phyloP scores from a whole-genome alignment of 2,888 invertebrate species.

The Calliopum simillimum region DNA sequence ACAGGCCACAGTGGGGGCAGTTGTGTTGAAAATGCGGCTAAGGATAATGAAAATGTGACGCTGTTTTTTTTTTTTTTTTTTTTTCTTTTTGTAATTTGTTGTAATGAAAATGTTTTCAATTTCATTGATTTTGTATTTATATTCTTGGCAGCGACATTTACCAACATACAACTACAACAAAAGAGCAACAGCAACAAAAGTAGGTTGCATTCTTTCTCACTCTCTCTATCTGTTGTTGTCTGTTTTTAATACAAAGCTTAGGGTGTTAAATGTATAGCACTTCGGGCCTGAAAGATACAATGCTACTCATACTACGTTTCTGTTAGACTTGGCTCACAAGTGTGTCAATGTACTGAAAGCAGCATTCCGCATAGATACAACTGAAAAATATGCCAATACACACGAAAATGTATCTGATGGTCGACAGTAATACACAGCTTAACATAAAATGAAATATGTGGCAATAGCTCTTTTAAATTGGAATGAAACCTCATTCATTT shows the following conservation, averaged over 20 bases:
- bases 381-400: neutral
- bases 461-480: neutral
- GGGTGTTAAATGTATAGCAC: conserved; percentile 16
- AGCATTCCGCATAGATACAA: neutral
- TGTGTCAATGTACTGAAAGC: neutral
- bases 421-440: neutral
- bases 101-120: conserved; percentile 32
- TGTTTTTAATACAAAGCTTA: conserved; percentile 1
- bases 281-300: neutral
- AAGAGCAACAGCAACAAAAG: no score
- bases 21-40: neutral
- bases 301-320: neutral
- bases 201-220: no score
- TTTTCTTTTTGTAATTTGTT: neutral
- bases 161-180: neutral
- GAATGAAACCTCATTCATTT: conserved; percentile 16
- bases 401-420: neutral
- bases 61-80: neutral
- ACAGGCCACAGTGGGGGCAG: neutral
- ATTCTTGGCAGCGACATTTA: conserved; percentile 30
- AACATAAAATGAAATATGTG: conserved; percentile 23
- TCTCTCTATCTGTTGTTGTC: neutral
- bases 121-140: conserved; percentile 34
- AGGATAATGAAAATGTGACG: conserved; percentile 10
- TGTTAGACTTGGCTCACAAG: neutral